Base-by-base conservation (phyloP, 2,888 invertebrate species). In the Trissolcus brochymenae region DNA sequence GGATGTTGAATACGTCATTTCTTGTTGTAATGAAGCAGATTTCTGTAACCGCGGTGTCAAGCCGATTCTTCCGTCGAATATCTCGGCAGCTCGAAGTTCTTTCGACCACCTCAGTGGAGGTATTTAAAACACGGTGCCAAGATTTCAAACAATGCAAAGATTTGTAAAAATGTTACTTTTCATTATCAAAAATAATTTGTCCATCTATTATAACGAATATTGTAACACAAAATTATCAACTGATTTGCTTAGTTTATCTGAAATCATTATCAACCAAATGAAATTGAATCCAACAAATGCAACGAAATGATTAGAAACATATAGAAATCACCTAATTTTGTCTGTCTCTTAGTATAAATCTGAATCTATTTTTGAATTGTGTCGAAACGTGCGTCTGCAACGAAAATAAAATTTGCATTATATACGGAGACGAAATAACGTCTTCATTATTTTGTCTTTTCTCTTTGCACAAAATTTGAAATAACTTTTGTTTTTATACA, bases 31-130 rank as follows among this genome's bases (percentile, higher is more conserved):
- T 89, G 91, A 93, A 87, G 91, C 91, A 90, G 90, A 91, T 89
- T 93, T 92, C 92, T 95, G 95, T 93, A 95, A 95, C 91, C 91
- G 90, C 86, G 91, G 92, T 84, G 91, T 94, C 90, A 91, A 90
- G 88, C 92, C 94, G 88, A 90, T 85, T 67, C 85, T 89, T 74
- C 82, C 83, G 80, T 79, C 82, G 79, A 81, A 81, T 78, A 80
- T 81, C 61, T 83, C 80, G 66, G 82, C 82, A 56, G 81, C 82
- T 74, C 82, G 81, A 79, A 81, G 83, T 66, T 83, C 86, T 81
- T 86, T 84, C 82, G 81, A 85, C 77, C 83, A 81, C 86, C 87
- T 84, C 84, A 82, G 79, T 75, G 82, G 86, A 86, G 87, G 87
- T 87, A 87, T 81, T 74, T 66, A 73, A 35, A 55, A 64, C 66